These are phyloP conservation scores for Lutra lutra DNA, from an alignment of 2,797 vertebrate genomes.

Conservation along the genomic window DNA sequence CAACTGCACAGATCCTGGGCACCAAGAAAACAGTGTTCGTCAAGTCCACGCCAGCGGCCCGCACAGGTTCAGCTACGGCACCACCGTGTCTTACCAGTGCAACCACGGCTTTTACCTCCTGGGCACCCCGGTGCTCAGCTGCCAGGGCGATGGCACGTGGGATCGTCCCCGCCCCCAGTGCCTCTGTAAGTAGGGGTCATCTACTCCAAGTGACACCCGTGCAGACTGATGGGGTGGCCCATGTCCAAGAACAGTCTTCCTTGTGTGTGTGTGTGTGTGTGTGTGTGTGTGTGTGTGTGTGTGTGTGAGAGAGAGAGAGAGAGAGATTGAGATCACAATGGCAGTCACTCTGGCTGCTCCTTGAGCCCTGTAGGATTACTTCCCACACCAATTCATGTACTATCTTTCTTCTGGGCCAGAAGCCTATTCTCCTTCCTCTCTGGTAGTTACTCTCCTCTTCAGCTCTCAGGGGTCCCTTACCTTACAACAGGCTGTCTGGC, in stretches of 20 bases:
- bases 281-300: background rate
- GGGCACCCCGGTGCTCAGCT: slow-evolving; percentile 94
- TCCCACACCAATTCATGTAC: rapidly evolving
- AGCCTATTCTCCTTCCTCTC: background rate
- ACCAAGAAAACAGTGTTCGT: slow-evolving; percentile 94
- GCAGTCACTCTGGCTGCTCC: background rate
- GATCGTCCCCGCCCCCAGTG: slow-evolving; percentile 96
- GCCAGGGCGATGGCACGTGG: slow-evolving; percentile 98
- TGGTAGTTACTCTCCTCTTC: background rate
- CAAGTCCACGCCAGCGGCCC: slow-evolving; percentile 93
- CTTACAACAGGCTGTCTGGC: background rate
- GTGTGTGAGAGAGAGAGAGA: too few relatives aligned
- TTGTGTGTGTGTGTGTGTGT: background rate
- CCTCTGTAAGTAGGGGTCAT: slow-evolving; percentile 91
- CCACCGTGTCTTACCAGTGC: slow-evolving; percentile 94
- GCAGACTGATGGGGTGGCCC: background rate
- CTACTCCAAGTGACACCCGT: background rate
- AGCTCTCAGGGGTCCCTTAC: background rate
- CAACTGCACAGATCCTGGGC: slow-evolving; percentile 97
- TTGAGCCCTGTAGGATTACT: background rate
- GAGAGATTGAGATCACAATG: too few relatives aligned
- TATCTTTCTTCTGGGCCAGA: background rate
- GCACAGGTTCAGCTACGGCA: slow-evolving; percentile 96
- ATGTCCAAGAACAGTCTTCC: background rate
- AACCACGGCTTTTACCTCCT: slow-evolving; percentile 95